Base-by-base conservation (phyloP, 1,140 invertebrate genomes). In the Trachymyrmex septentrionalis region DNA sequence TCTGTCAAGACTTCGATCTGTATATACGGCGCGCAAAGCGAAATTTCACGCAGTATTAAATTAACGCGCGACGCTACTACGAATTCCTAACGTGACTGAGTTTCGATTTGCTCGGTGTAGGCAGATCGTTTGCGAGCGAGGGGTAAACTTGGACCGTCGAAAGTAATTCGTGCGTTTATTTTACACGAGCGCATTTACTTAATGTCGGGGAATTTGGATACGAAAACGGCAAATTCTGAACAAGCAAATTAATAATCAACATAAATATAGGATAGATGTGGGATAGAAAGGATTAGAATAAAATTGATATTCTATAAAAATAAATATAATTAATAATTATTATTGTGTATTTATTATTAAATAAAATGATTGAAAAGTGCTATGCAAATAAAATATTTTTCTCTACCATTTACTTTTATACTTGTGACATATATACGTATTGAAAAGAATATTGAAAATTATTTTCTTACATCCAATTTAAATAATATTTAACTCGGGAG, bases 11-110 rank as follows among this genome's bases (percentile, higher is more conserved):
- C 69, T 30, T 59, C 67, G 67, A 87, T 55, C 82, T 61, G 34
- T 57, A 57, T 61, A 24, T 57, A 57, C 34, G 55, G 53, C 88
- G 86, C 66, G 89, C 81, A 57, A 87, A 86, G 44, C 67, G 55
- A 86, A 86, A 89, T 80, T 88, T 86, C 73, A 19, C 66, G 14
- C 50, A 63, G 16, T 80, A 63, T 78, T 71, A 50, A 72, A 87
- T 80, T 72, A 84, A 75, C 69, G 44, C 69, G 38, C 55, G 80
- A 44, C 69, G 69, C 80, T 61, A 21, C 38, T 48, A 55, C 80
- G 69, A 84, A 84, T 84, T 84, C 69, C 80, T 84, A 73, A 75
- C 80, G 67, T 73, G 24, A 82, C 80, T 82, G 38, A 61, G 12
- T 73, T n/a, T 61, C 34, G 55, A 24, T 30, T 34, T 24, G 69